phyloP scores from a whole-genome alignment of 2,797 vertebrate species.

The Taeniopygia guttata region DNA sequence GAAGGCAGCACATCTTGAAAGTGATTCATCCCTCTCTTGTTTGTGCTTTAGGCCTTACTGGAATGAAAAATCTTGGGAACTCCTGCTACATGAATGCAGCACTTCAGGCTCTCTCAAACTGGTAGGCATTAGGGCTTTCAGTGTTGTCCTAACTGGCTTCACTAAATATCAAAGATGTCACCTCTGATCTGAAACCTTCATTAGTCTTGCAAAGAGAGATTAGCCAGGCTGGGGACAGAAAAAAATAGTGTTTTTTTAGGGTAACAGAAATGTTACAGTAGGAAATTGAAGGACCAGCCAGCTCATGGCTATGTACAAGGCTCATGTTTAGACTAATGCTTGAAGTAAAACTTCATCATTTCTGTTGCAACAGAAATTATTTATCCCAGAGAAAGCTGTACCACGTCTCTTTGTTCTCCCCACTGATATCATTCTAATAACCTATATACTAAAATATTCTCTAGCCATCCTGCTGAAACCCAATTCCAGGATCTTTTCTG shows the following conservation, averaged over 20 bases:
- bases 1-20: neutral
- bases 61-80: slow-evolving; percentile 99
- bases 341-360: neutral
- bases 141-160: neutral
- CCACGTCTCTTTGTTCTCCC: neutral
- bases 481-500: neutral
- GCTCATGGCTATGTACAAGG: neutral
- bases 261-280: neutral
- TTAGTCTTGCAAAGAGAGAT: neutral
- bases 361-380: neutral
- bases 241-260: neutral
- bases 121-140: slow-evolving; percentile 77
- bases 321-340: neutral
- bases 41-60: slow-evolving; percentile 87
- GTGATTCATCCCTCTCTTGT: neutral
- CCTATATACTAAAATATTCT: neutral
- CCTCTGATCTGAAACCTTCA: neutral
- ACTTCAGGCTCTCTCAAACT: slow-evolving; percentile 96
- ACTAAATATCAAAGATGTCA: neutral
- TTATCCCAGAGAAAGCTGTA: neutral
- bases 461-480: neutral
- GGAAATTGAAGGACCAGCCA: neutral
- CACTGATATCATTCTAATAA: neutral
- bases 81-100: slow-evolving; percentile 99
- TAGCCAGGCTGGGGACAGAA: neutral